Evolutionary conservation across 2,113 vertebrate species (phyloP), one percentile per base, ranked within the genome.

Genomic region (Varanus komodoensis): DNA sequence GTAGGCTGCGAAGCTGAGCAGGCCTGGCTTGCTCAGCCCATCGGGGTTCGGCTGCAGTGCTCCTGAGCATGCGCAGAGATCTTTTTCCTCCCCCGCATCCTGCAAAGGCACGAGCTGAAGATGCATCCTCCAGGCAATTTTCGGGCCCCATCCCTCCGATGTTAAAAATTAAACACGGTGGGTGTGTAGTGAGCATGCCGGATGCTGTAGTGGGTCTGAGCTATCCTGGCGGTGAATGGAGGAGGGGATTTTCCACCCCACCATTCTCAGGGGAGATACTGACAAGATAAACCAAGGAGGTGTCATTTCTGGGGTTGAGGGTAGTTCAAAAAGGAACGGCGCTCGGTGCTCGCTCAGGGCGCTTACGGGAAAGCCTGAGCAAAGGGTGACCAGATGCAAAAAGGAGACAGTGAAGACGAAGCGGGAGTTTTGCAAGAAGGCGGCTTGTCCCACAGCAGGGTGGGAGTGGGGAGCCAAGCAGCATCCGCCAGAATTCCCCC

Each of bases 221-320:
- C 54, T 19, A 34, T 38, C 23, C 69, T 44, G 21, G 77, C 11
- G 15, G 82, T 21, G 48, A 44, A 32, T 44, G 87, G 85, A 91
- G 92, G 64, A 88, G 89, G 44, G 84, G 92, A 95, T 90, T 93
- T 95, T 96, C 92, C 89, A 87, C 86, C 87, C 0, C 38, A 6
- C 17, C 0, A 82, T 89, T 93, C 29, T 94, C 77, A 84, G 91
- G 93, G 89, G 93, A 95, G 95, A 95, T 81, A 48, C 89, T 87
- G 86, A 52, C 29, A 79, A 38, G 95, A 96, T 95, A 96, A 94
- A 92, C 8, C 12, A 15, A 3, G 19, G 38, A 34, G 38, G 57
- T 4, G 48, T 50, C 11, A 84, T 91, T 90, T 32, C 90, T 0
- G 82, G 86, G 75, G 34, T 8, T 23, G 92, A 89, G 73, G 82